Evolutionary conservation across 2,888 invertebrate genomes (phyloP), one percentile per base, ranked within the genome.

Genomic region (Amblyjoppa proteus): DNA sequence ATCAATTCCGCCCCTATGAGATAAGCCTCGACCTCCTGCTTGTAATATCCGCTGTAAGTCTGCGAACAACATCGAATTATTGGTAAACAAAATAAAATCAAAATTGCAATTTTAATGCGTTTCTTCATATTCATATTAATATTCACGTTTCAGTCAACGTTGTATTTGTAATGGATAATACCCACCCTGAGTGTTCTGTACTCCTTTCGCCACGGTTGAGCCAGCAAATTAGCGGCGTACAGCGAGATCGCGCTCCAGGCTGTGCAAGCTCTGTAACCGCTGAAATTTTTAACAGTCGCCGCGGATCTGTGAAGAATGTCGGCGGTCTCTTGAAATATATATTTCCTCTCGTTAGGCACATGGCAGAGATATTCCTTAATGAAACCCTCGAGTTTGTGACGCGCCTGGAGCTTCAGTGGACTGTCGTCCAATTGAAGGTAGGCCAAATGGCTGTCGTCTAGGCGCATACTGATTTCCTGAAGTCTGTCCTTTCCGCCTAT

Each of bases 121-220:
- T n/a, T 49, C 0, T 68, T 11, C 0, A 20, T 53, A 28, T 56
- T 28, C 45, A 49, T 9, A 31, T 45, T 45, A 45, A 45, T 45
- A 45, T 45, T 45, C 9, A 3, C 49, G 16, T 41, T 41, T 41
- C 20, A 41, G 38, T 41, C 9, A 9, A 41, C 9, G 1, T 41
- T 9, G 7, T 9, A 1, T 41, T 3, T 45, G 9, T 20, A 53
- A 53, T 6, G 20, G 1, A 53, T 53, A 53, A n/a, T 20, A 90
- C 94, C 93, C 92, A 98, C 98, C 95, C 97, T 96, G 86, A 98
- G 96, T 85, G 96, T 96, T 89, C 96, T 95, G 93, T 97, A 98
- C 93, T 98, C 98, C 93, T 97, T 97, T 88, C 98, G 95, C 98
- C 98, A 98, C 4, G 98, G 98, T 92, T 98, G 98, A 16, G 97